Evolutionary conservation across 2,888 invertebrate genomes (phyloP).

Genomic region (Rapana venosa): DNA sequence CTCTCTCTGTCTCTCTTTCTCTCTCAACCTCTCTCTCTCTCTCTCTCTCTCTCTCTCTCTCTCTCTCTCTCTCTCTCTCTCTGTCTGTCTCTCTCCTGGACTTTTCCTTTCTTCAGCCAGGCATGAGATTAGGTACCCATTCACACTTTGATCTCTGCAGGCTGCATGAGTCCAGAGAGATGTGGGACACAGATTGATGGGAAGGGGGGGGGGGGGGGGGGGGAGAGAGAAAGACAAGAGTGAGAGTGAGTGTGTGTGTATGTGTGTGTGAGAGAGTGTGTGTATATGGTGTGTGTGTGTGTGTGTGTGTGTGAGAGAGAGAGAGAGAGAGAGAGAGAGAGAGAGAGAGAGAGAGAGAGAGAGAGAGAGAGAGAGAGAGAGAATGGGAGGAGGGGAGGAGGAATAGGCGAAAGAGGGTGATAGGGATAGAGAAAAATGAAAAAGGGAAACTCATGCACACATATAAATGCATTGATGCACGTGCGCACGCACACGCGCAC

Average conservation of each 20-base stretch:
- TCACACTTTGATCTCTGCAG: not conserved
- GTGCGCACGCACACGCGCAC: too few relatives aligned
- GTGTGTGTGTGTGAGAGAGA: too few relatives aligned
- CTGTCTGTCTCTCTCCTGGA: not conserved
- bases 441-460: not conserved
- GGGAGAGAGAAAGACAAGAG: conserved; percentile 9
- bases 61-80: not conserved
- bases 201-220: not conserved
- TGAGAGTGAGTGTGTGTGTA: too few relatives aligned
- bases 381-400: not conserved
- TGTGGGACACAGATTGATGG: too few relatives aligned
- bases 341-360: not conserved
- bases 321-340: conserved; percentile 24
- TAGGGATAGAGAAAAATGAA: not conserved
- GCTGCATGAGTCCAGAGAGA: too few relatives aligned
- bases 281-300: too few relatives aligned
- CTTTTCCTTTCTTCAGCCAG: not conserved
- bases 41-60: too few relatives aligned
- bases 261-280: too few relatives aligned
- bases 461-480: not conserved
- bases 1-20: not conserved
- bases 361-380: not conserved
- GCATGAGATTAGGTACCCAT: not conserved
- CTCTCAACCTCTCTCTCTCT: not conserved
- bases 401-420: not conserved